Evolutionary conservation across 1,140 invertebrate species (phyloP).

Genomic region (Drosophila nebulosa): DNA sequence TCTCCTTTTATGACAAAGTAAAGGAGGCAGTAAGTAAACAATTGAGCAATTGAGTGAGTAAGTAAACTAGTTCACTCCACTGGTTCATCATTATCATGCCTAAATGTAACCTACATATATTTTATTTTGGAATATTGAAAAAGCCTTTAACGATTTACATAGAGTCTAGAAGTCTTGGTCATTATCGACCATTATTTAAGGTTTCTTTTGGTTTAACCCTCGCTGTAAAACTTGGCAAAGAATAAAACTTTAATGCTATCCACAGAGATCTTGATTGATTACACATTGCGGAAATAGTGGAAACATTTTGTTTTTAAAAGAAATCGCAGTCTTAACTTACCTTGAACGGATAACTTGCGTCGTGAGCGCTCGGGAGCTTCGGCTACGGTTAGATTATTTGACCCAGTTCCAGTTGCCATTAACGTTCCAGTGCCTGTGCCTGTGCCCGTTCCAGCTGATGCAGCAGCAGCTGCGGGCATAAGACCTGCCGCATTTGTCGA

Average conservation of each 20-base stretch:
- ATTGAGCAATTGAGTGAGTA: no score
- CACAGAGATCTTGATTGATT: constrained; percentile 26
- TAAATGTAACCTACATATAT: no score
- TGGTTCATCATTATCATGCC: no score
- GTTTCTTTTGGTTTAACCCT: not conserved
- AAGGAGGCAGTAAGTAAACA: no score
- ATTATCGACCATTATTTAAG: no score
- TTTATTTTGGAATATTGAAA: no score
- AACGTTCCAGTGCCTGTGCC: no score
- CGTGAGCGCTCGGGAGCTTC: constrained; percentile 64
- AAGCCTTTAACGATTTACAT: no score
- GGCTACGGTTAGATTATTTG: constrained; percentile 57
- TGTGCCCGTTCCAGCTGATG: constrained; percentile 10
- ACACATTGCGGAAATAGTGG: not conserved
- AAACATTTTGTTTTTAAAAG: not conserved
- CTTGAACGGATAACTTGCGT: constrained; percentile 77
- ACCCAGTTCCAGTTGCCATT: constrained; percentile 10
- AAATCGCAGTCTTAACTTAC: constrained; percentile 29
- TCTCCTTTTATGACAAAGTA: no score
- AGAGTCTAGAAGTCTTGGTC: no score
- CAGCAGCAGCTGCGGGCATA: constrained; percentile 43
- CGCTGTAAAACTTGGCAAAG: not conserved
- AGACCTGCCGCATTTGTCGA: constrained; percentile 26
- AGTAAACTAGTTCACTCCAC: no score
- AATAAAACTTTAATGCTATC: constrained; percentile 24